Evolutionary conservation across 2,113 vertebrate species (phyloP), one percentile per base, ranked within the genome.

Genomic region (Phaethon lepturus): DNA sequence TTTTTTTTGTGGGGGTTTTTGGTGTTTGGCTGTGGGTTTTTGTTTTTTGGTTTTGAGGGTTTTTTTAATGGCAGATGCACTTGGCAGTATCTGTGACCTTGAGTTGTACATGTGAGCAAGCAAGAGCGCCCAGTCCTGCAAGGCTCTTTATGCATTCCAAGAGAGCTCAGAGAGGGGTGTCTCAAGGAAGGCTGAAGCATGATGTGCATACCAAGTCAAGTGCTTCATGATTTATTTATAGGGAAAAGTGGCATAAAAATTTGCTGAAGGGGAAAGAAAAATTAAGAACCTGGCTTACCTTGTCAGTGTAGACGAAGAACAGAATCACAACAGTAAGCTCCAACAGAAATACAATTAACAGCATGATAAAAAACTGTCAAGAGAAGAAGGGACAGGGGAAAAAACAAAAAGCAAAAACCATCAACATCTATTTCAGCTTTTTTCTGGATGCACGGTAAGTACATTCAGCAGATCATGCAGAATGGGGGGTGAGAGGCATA

Each of bases 301-400:
- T 98, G 89, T 99, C 99, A 2, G 99, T 99, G 97, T 99, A 99
- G 97, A 98, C 98, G 71, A 99, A 99, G 98, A 99, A 99, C n/a
- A 99, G 99, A 98, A 99, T 98, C 93, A 99, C 98, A 80, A 98
- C 98, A 76, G 99, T 98, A 96, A 99, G 98, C 96, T 99, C 99
- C 98, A 99, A 98, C 96, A 99, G 98, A 97, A 99, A 98, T 97
- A 99, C 99, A 94, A 99, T 98, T 96, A 99, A 98, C 92, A 99
- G 98, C 96, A 99, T 95, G 97, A 99, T 98, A 95, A 99, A 99
- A 98, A 99, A 99, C 99, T 99, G 98, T 47, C 87, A 97, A 97
- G 95, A 98, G 85, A 98, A 89, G 95, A 91, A 92, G 66, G 96
- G 67, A 52, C 15, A 17, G 75, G 66, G 49, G 8, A 80, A 86